Base-by-base conservation (phyloP, 2,888 invertebrate species). In the Myathropa florea region DNA sequence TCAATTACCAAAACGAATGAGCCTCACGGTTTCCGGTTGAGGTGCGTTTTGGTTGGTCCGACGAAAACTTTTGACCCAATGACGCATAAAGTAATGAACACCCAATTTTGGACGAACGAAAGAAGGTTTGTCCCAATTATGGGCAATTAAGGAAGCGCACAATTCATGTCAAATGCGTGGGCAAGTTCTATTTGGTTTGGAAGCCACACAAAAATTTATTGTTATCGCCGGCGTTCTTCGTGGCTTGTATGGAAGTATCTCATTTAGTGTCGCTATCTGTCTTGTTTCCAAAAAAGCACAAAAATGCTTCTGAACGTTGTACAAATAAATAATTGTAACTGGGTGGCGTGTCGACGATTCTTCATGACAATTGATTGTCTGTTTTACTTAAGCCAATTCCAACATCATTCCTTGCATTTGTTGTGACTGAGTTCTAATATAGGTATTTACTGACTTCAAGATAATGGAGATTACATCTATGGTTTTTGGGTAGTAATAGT, bases 71-170 rank as follows among this genome's bases (percentile, higher is more conserved):
- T 63, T 70, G 70, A 78, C 57, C 57, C 14, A 78, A 71, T 78
- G 78, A 64, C 55, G 78, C 78, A 70, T 68, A 71, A 64, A 70
- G 23, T 64, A 64, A 59, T 78, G 64, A 30, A 18, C 70, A 64
- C 30, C 57, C 71, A 64, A 39, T 63, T 78, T 78, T 4, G 4
- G 18, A 12, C 26, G 18, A 18, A 30, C 23, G 4, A 59, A 59
- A 36, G n/a, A 57, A 71, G 78, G 78, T 46, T 78, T 57, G 78
- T 71, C 64, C 30, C 64, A 71, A 71, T 63, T 78, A 64, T 39
- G 63, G 70, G 18, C 39, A 71, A 70, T 63, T 70, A 46, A 59
- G 28, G 70, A 71, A 63, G 60, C 60, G 24, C 53, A 9, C 39
- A 18, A 24, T 46, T 21, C 55, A 14, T 63, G 55, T 12, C 4